phyloP scores from a whole-genome alignment of 2,113 vertebrate species.

The Trichechus manatus region DNA sequence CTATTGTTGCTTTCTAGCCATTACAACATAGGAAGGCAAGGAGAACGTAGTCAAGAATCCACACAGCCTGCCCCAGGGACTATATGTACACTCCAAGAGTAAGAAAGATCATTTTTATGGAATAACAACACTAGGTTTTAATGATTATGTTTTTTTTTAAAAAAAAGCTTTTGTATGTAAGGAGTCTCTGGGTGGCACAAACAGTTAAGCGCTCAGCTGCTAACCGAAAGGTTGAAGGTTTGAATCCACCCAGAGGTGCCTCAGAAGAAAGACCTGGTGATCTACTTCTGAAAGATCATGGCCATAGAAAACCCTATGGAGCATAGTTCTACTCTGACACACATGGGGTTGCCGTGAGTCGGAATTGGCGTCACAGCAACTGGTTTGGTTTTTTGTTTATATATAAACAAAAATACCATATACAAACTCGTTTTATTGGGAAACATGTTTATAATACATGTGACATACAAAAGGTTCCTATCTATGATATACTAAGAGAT shows the following conservation, averaged over 20 bases:
- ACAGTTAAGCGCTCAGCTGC: background rate
- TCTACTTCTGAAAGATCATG: background rate
- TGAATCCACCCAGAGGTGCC: background rate
- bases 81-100: fast-evolving
- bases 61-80: background rate
- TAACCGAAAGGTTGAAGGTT: background rate
- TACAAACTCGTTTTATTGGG: background rate
- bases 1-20: conserved; percentile 10
- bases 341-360: background rate
- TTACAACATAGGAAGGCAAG: background rate
- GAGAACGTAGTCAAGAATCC: background rate
- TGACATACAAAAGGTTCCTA: background rate
- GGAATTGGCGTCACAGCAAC: background rate
- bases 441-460: background rate
- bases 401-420: background rate
- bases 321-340: background rate
- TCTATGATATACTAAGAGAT: background rate
- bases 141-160: background rate
- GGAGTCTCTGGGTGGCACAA: background rate
- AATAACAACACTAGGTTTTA: background rate
- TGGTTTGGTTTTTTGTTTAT: background rate
- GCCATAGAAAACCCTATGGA: background rate
- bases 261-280: background rate
- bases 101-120: background rate
- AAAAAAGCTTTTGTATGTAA: background rate